Conservation (phyloP, 2,113 vertebrate species). For the Apodemus sylvaticus region DNA sequence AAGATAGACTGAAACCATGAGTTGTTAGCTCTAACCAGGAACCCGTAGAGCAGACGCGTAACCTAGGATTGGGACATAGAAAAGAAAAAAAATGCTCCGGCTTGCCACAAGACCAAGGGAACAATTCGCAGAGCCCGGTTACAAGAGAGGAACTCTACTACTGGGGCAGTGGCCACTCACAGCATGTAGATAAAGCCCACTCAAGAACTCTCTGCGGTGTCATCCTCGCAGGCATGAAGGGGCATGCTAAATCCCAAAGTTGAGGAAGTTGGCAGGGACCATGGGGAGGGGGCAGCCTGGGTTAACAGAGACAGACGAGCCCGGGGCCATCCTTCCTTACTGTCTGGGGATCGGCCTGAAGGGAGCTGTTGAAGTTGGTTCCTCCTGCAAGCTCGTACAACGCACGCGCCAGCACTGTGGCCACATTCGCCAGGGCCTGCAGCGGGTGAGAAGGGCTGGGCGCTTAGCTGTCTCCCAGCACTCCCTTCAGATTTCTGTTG, state of each 20-base stretch:
- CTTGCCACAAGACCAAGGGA: background rate
- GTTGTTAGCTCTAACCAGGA: constrained; percentile 93
- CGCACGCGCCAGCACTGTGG: constrained; percentile 90
- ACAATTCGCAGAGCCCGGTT: background rate
- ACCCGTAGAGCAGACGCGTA: constrained; percentile 91
- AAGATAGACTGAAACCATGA: constrained; percentile 94
- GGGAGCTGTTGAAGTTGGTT: constrained; percentile 45
- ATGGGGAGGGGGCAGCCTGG: background rate
- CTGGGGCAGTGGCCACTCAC: background rate
- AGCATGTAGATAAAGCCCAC: background rate
- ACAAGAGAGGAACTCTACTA: background rate
- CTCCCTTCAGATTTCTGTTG: too few relatives aligned
- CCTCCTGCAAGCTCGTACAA: constrained; percentile 93
- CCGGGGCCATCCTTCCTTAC: constrained; percentile 83
- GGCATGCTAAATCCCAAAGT: background rate
- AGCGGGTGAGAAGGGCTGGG: background rate
- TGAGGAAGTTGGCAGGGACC: background rate
- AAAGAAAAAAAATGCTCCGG: background rate
- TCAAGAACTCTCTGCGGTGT: background rate
- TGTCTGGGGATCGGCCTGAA: constrained; percentile 88
- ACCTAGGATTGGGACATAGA: constrained; percentile 84
- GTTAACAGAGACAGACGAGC: constrained; percentile 62
- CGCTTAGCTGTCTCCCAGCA: too few relatives aligned
- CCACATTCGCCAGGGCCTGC: constrained; percentile 91
- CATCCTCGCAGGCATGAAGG: background rate